phyloP scores from a whole-genome alignment of 2,888 invertebrate species.

The Rambutsinella grinnellia region DNA sequence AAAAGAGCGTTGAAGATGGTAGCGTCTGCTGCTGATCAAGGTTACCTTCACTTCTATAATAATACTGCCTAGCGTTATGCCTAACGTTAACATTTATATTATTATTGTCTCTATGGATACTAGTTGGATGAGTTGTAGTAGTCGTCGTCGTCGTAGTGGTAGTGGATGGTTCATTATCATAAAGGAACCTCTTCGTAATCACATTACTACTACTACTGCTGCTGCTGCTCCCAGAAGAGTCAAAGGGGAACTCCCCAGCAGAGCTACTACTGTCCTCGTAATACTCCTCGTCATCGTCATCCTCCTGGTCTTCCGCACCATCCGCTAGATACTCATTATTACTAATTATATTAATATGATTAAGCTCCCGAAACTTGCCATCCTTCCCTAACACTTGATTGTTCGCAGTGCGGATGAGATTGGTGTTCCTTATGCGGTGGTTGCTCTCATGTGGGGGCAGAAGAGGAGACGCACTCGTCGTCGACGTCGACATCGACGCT shows the following conservation, averaged over 20 bases:
- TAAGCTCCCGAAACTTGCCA: constrained; percentile 38
- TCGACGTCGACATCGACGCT: not conserved
- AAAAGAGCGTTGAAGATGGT: no score
- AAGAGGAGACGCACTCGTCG: no score
- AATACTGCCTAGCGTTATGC: no score
- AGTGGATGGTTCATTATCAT: no score
- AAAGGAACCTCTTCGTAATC: no score
- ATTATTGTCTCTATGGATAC: constrained; percentile 21
- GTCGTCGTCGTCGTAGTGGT: no score
- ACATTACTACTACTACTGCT: not conserved
- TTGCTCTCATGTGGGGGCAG: no score
- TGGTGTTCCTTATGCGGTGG: not conserved
- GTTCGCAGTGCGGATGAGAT: constrained; percentile 16
- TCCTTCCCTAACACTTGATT: constrained; percentile 22
- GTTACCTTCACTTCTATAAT: no score
- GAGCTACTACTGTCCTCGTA: not conserved
- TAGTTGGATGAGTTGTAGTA: not conserved
- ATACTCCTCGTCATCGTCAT: constrained; percentile 17
- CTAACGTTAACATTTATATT: no score
- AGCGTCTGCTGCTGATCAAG: no score
- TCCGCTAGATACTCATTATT: not conserved
- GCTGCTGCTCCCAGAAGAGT: not conserved
- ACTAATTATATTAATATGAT: not conserved
- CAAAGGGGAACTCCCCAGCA: not conserved
- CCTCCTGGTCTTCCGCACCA: constrained; percentile 1